Conservation (phyloP, 2,113 vertebrate species). For the Forbesichthys agassizii region DNA sequence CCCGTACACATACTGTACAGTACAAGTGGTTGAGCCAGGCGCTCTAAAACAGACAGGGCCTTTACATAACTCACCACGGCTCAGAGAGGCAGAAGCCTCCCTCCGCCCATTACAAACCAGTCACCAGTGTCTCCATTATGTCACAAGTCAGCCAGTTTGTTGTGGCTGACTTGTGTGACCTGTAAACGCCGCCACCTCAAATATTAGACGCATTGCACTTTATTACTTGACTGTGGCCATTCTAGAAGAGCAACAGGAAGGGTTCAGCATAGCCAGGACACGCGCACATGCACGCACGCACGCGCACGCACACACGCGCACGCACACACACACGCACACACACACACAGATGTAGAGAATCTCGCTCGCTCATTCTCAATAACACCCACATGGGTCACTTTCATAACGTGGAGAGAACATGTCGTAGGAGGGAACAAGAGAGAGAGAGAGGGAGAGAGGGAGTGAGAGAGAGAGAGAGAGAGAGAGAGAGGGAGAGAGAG, state of each 20-base stretch:
- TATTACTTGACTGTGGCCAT: slow-evolving; percentile 55
- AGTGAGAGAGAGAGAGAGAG: too few relatives aligned
- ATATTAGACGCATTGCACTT: slow-evolving; percentile 50
- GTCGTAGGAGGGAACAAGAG: slow-evolving; percentile 72
- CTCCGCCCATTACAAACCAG: background rate
- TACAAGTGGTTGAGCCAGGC: too few relatives aligned
- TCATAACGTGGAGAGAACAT: slow-evolving; percentile 73
- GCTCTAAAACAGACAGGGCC: background rate
- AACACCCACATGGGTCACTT: slow-evolving; percentile 79
- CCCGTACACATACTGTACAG: background rate
- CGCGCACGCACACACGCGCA: background rate
- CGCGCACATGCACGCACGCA: background rate
- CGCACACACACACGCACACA: slow-evolving; percentile 8
- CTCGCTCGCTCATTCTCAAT: slow-evolving; percentile 68
- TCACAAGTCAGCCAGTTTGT: slow-evolving; percentile 27
- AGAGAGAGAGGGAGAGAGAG: background rate
- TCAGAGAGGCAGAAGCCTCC: slow-evolving; percentile 28
- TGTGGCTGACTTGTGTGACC: slow-evolving; percentile 13
- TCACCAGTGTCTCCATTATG: slow-evolving; percentile 34
- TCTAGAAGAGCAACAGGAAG: slow-evolving; percentile 33
- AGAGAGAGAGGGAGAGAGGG: slow-evolving; percentile 24
- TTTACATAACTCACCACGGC: slow-evolving; percentile 28
- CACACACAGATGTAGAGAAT: slow-evolving; percentile 30
- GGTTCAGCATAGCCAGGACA: background rate
- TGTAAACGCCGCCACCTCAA: slow-evolving; percentile 34